Evolutionary conservation across 2,888 invertebrate genomes (phyloP).

Genomic region (Villa cingulata): DNA sequence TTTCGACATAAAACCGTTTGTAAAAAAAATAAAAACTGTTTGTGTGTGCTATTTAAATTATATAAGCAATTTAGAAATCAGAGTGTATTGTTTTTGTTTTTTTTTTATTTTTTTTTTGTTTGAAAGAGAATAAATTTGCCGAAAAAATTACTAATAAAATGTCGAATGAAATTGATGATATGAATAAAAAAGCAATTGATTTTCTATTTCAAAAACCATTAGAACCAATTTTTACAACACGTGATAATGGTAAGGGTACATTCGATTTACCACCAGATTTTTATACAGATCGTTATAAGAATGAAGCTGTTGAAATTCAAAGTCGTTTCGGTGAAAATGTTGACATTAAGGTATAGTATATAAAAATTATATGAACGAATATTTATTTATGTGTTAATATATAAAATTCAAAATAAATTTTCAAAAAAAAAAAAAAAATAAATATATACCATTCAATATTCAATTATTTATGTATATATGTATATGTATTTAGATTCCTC

Average conservation of each 20-base stretch:
- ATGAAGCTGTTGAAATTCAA: slow-evolving; percentile 23
- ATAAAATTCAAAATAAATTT: too few relatives aligned
- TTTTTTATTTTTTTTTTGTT: too few relatives aligned
- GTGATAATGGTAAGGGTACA: slow-evolving; percentile 27
- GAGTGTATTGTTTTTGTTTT: too few relatives aligned
- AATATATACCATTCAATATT: neutral
- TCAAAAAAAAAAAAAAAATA: neutral
- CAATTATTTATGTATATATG: too few relatives aligned
- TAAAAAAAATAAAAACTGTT: too few relatives aligned
- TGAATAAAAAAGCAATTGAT: slow-evolving; percentile 21
- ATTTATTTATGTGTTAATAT: neutral
- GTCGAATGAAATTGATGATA: too few relatives aligned
- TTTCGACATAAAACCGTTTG: too few relatives aligned
- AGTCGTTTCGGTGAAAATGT: slow-evolving; percentile 27
- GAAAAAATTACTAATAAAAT: too few relatives aligned
- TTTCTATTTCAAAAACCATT: slow-evolving; percentile 31
- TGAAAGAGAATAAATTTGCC: too few relatives aligned
- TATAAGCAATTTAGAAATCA: too few relatives aligned
- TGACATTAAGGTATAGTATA: slow-evolving; percentile 18
- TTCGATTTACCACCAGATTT: slow-evolving; percentile 31
- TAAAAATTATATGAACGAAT: neutral
- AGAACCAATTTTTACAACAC: slow-evolving; percentile 30
- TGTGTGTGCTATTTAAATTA: too few relatives aligned
- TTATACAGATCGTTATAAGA: slow-evolving; percentile 25
- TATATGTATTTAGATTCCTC: slow-evolving; percentile 20